A percentile compares a stretch with the other conserved stretches of the same genome.
phyloP scores from a whole-genome alignment of 2,113 vertebrate species.

The Nasalis larvatus region DNA sequence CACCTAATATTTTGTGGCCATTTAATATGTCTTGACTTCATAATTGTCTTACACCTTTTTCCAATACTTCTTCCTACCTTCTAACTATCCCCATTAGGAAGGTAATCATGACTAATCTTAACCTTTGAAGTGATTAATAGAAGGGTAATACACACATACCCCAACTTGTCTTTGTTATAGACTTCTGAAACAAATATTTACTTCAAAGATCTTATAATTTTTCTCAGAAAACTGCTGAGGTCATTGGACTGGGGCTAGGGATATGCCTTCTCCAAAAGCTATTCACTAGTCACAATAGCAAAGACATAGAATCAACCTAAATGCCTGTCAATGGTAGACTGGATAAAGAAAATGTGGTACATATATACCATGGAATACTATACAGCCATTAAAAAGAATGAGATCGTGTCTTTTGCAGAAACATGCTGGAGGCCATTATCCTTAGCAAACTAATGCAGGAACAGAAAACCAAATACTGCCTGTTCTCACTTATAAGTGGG shows the following conservation, averaged over 20 bases:
- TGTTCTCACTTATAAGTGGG: no score
- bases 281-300: no score
- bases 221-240: constrained; percentile 24
- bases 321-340: no score
- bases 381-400: no score
- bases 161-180: constrained; percentile 7
- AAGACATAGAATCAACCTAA: no score
- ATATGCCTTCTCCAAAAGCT: constrained; percentile 6
- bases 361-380: no score
- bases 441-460: no score
- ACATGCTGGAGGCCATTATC: no score
- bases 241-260: background rate
- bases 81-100: background rate
- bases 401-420: no score
- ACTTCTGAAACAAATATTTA: constrained; percentile 44
- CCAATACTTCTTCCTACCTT: background rate
- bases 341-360: no score
- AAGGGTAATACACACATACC: background rate
- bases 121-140: background rate
- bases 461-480: no score
- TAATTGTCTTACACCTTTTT: background rate
- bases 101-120: background rate
- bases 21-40: background rate
- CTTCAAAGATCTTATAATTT: constrained; percentile 1
- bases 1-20: background rate